Evolutionary conservation across 2,797 vertebrate genomes (phyloP), one percentile per base, ranked within the genome.

Genomic region (Simalia tracyae): DNA sequence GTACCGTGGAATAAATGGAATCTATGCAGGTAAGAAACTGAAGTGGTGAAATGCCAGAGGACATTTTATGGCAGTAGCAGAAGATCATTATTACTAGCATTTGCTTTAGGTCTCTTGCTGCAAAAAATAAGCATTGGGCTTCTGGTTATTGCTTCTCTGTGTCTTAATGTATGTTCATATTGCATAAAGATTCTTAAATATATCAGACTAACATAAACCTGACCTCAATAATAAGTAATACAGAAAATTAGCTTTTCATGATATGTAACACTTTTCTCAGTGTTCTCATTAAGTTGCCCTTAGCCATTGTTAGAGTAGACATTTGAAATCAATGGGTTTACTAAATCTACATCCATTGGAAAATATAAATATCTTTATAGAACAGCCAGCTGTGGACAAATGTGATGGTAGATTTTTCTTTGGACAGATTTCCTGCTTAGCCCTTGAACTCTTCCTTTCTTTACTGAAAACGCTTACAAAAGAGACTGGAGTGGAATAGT

Each of bases 321-420:
- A 24, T 26, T n/a, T 66, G 15, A 54, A 88, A 88, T 88, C 7
- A 66, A 66, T 54, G 14, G 8, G 15, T 17, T 87, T 87, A 66
- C 15, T 88, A 88, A 54, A 11, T 36, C 64, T 72, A 31, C 2
- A 89, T 72, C 28, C 12, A 46, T 36, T 56, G 26, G 9, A 76
- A 76, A 89, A 26, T 84, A 90, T 42, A 92, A 94, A 92, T 81
- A 92, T 36, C 91, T 88, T 46, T 93, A 56, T 56, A 22, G n/a
- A 42, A 26, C 57, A n/a, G 24, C 14, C 12, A 28, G 54, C 19
- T 72, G 64, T n/a, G 9, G 17, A 11, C 46, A 8, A 4, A 87
- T 19, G 36, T 81, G 72, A 46, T 81, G 72, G 17, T 60, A 31
- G 31, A 15, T n/a, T 87, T 46, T 68, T 68, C 56, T 22, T n/a